Percentiles rank a stretch among this genome's conserved stretches.
Evolutionary conservation across 2,888 invertebrate species (phyloP).

Genomic region (Apotomis betuletana): DNA sequence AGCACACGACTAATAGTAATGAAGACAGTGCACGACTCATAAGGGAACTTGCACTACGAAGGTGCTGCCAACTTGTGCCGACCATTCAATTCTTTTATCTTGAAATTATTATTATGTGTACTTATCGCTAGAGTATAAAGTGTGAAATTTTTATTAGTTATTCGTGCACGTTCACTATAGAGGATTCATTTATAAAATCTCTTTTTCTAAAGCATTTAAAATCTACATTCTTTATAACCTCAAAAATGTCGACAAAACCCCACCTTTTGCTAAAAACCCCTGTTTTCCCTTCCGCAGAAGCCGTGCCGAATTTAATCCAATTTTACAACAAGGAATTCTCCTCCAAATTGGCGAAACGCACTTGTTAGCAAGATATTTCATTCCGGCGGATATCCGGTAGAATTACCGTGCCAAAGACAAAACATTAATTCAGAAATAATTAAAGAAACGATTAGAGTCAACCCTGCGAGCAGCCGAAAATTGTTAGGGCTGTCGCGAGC

Average conservation of each 20-base stretch:
- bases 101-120: no score
- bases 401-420: slow-evolving; percentile 63
- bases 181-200: no score
- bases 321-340: slow-evolving; percentile 25
- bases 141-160: no score
- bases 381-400: slow-evolving; percentile 49
- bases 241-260: neutral
- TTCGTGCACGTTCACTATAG: no score
- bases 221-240: neutral
- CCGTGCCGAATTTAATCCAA: slow-evolving; percentile 19
- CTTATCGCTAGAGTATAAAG: no score
- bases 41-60: no score
- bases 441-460: slow-evolving; percentile 79
- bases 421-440: slow-evolving; percentile 79
- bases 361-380: slow-evolving; percentile 47
- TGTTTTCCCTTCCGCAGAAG: slow-evolving; percentile 21
- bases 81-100: no score
- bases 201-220: no score
- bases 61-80: no score
- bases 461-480: slow-evolving; percentile 68
- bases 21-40: no score
- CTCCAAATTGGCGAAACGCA: slow-evolving; percentile 32
- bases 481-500: slow-evolving; percentile 80
- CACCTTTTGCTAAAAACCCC: neutral
- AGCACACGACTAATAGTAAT: no score